These are phyloP conservation scores for Gallinago jamesoni DNA, from an alignment of 2,113 vertebrate species.

Conservation along the genomic window DNA sequence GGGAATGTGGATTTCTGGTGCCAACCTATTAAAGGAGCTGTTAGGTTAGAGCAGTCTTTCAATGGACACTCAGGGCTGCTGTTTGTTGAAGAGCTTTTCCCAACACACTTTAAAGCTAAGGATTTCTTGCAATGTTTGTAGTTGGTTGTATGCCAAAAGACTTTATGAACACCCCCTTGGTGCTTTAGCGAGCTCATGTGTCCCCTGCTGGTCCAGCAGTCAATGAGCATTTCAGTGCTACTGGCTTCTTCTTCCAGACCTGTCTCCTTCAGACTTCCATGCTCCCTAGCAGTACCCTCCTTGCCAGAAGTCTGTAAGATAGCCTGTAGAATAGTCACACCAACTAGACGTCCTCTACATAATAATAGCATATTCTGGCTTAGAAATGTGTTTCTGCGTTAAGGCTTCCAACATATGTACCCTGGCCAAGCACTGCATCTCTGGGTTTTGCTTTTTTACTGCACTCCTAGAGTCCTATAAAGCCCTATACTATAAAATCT, in stretches of 20 bases:
- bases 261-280: background rate
- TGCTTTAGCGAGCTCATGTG: fast-evolving
- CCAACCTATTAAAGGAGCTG: background rate
- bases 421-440: background rate
- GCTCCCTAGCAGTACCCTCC: background rate
- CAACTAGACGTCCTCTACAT: background rate
- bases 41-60: background rate
- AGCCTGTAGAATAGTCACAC: conserved; percentile 25
- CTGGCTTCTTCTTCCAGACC: background rate
- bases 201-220: background rate
- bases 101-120: background rate
- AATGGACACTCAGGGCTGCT: background rate
- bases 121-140: background rate
- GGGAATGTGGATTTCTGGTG: background rate
- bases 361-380: background rate
- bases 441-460: background rate
- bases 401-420: background rate
- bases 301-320: background rate
- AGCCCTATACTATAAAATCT: background rate
- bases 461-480: background rate
- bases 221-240: background rate
- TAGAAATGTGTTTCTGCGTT: background rate
- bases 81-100: background rate
- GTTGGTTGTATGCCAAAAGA: background rate
- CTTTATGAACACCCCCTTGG: background rate